phyloP scores from a whole-genome alignment of 2,797 vertebrate species.

The Takifugu ocellatus region DNA sequence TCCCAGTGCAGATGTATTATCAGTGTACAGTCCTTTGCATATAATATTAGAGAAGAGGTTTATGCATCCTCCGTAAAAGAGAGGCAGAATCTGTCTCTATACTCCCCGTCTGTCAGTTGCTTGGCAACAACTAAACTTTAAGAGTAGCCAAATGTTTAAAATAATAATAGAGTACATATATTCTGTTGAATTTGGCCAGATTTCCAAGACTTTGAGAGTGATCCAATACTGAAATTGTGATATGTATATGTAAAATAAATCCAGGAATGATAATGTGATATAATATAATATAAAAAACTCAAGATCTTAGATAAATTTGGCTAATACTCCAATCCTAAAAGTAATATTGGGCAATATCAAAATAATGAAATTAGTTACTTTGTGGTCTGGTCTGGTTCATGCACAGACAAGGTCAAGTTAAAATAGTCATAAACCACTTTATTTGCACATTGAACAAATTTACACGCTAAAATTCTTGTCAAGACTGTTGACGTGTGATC shows the following conservation, averaged over 20 bases:
- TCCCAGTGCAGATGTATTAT: background rate
- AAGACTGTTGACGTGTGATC: constrained; percentile 5
- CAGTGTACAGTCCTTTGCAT: constrained; percentile 22
- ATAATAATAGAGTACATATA: constrained; percentile 5
- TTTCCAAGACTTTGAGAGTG: background rate
- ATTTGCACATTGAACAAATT: background rate
- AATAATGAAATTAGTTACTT: too few species aligned
- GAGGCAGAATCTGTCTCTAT: constrained; percentile 43
- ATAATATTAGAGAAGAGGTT: constrained; percentile 54
- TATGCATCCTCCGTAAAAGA: constrained; percentile 40
- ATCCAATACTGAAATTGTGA: too few species aligned
- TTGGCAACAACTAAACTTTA: constrained; percentile 64
- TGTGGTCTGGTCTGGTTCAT: background rate
- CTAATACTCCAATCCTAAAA: too few species aligned
- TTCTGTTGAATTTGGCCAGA: constrained; percentile 11
- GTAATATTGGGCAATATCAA: too few species aligned
- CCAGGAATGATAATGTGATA: too few species aligned
- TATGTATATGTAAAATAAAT: too few species aligned
- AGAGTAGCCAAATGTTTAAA: constrained; percentile 36
- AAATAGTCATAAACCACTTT: background rate
- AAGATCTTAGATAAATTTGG: too few species aligned
- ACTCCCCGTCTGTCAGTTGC: constrained; percentile 63
- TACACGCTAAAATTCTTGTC: background rate
- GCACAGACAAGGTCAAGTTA: background rate
- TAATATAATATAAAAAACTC: too few species aligned